Conservation (phyloP, 2,888 invertebrate species). For the Dioctria linearis region DNA sequence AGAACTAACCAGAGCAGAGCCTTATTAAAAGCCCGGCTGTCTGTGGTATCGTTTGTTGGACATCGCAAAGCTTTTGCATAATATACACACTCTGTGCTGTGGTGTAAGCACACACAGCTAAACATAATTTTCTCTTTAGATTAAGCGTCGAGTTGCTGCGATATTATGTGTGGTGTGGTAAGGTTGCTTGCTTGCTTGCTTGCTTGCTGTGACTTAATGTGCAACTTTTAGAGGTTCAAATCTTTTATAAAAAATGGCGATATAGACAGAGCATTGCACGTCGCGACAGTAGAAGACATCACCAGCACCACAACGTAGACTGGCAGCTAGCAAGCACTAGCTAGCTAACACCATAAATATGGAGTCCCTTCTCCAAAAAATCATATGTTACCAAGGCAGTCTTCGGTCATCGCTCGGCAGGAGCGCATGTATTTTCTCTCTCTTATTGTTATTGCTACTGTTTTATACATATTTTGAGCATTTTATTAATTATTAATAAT, state of each 20-base stretch:
- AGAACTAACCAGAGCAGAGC: too few species aligned
- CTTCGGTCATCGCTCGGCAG: constrained; percentile 62
- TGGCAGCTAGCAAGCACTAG: background rate
- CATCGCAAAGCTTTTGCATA: too few species aligned
- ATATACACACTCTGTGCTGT: too few species aligned
- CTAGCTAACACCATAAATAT: constrained; percentile 17
- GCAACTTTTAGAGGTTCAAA: background rate
- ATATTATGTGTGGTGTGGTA: too few species aligned
- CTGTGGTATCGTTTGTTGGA: too few species aligned
- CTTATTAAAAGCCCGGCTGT: too few species aligned
- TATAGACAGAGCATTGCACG: background rate
- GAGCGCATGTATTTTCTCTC: constrained; percentile 60
- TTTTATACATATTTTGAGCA: background rate
- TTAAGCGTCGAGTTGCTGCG: too few species aligned
- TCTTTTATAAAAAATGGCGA: constrained; percentile 3
- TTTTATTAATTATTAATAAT: background rate
- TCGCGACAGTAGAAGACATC: constrained; percentile 12
- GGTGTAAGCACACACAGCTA: too few species aligned
- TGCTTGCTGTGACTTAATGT: too few species aligned
- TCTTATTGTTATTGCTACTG: constrained; percentile 22
- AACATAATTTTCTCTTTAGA: background rate
- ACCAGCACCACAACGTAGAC: constrained; percentile 1
- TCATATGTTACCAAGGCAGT: constrained; percentile 59
- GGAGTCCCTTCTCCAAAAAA: constrained; percentile 56
- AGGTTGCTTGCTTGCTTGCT: too few species aligned